Evolutionary conservation across 2,797 vertebrate species (phyloP).

Genomic region (Syngnathus acus): DNA sequence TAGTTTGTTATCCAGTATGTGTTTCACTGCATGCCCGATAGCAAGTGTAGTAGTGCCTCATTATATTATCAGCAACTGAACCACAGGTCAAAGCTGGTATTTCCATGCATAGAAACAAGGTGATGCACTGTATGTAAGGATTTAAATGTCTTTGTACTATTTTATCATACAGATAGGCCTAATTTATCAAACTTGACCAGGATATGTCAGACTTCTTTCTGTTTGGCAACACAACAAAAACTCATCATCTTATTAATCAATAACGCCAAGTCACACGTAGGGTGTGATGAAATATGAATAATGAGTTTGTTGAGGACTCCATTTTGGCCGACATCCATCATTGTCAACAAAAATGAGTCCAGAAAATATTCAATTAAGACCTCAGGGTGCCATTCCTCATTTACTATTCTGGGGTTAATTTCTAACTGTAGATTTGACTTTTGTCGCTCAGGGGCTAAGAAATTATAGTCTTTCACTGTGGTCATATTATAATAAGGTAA

Average conservation of each 20-base stretch:
- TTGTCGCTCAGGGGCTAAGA: conserved; percentile 66
- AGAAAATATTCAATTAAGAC: conserved; percentile 64
- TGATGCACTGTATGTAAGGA: not conserved
- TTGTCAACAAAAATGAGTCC: conserved; percentile 63
- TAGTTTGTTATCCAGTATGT: too few relatives aligned
- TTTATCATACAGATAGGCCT: conserved; percentile 22
- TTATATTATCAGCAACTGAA: too few relatives aligned
- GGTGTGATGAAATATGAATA: conserved; percentile 60
- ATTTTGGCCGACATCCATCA: conserved; percentile 60
- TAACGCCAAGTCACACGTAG: conserved; percentile 56
- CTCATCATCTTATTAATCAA: conserved; percentile 64
- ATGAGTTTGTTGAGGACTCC: conserved; percentile 56
- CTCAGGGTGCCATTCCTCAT: conserved; percentile 60
- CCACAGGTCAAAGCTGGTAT: not conserved
- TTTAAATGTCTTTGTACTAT: conserved; percentile 3
- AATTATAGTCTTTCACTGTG: conserved; percentile 15
- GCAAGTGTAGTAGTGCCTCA: too few relatives aligned
- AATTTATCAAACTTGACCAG: conserved; percentile 49
- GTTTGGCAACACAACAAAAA: conserved; percentile 62
- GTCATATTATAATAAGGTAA: conserved; percentile 18
- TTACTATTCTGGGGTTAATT: conserved; percentile 70
- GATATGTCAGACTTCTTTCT: conserved; percentile 55
- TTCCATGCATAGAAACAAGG: conserved; percentile 1
- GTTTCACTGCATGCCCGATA: too few relatives aligned
- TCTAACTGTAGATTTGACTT: conserved; percentile 70